Percentiles rank a stretch among this genome's conserved stretches.
Conservation (phyloP, 1,140 invertebrate species). For the Triops cancriformis region DNA sequence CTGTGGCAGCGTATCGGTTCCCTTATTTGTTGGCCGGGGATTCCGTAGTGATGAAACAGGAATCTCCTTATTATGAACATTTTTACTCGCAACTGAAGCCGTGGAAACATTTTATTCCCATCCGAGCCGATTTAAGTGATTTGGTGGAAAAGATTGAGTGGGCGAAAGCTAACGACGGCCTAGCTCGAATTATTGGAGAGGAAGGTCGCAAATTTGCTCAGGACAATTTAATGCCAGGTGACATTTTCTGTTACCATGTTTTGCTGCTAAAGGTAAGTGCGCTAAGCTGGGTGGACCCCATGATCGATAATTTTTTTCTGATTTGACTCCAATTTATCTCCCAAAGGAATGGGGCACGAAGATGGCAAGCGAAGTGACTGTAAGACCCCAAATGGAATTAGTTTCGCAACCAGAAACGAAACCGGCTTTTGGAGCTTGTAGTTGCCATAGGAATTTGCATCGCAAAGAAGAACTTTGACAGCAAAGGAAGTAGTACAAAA, state of each 20-base stretch:
- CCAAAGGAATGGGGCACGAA: not conserved
- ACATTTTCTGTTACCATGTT: constrained; percentile 86
- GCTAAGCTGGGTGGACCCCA: not conserved
- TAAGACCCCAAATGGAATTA: constrained; percentile 10
- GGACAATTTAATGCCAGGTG: constrained; percentile 67
- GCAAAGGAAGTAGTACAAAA: constrained; percentile 2
- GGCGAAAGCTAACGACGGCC: constrained; percentile 66
- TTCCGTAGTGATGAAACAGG: constrained; percentile 81
- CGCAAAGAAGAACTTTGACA: constrained; percentile 7
- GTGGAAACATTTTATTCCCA: constrained; percentile 72
- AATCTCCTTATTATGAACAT: constrained; percentile 88
- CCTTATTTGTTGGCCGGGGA: constrained; percentile 83
- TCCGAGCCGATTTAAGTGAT: constrained; percentile 71
- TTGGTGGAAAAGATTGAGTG: constrained; percentile 68
- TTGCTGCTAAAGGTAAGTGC: constrained; percentile 57
- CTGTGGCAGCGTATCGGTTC: constrained; percentile 88
- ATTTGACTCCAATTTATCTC: not conserved
- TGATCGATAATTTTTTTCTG: not conserved
- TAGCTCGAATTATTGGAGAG: constrained; percentile 58
- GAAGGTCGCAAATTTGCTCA: constrained; percentile 65
- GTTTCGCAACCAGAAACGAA: constrained; percentile 9
- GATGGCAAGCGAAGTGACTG: not conserved
- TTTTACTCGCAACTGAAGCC: constrained; percentile 73
- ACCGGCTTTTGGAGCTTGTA: not conserved
- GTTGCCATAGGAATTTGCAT: constrained; percentile 7